Conservation (phyloP, 2,888 invertebrate species). For the Cyrtodaria siliqua region DNA sequence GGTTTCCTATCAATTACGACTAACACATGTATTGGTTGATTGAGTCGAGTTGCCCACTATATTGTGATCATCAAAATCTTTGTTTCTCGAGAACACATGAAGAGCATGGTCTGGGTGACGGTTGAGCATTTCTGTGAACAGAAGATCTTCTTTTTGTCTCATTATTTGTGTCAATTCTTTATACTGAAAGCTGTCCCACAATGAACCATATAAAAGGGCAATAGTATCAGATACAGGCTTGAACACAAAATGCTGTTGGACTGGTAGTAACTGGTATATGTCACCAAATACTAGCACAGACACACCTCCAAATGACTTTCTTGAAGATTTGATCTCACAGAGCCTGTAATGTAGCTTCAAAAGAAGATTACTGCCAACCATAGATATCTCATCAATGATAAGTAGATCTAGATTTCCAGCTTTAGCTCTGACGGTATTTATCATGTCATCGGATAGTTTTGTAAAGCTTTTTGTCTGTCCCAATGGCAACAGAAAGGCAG, state of each 20-base stretch:
- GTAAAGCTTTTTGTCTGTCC: slow-evolving; percentile 48
- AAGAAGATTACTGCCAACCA: slow-evolving; percentile 56
- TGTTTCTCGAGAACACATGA: slow-evolving; percentile 39
- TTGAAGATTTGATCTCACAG: slow-evolving; percentile 29
- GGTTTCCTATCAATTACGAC: slow-evolving; percentile 36
- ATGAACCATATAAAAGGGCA: neutral
- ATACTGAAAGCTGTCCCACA: slow-evolving; percentile 2
- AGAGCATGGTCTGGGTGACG: slow-evolving; percentile 15
- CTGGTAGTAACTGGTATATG: slow-evolving; percentile 45
- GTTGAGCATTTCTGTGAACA: slow-evolving; percentile 28
- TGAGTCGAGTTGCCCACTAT: slow-evolving; percentile 8
- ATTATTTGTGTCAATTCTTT: slow-evolving; percentile 9
- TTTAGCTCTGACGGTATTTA: slow-evolving; percentile 37
- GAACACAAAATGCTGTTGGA: slow-evolving; percentile 42
- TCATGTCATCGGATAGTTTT: slow-evolving; percentile 49
- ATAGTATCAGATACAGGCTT: slow-evolving; percentile 21
- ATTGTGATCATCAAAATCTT: slow-evolving; percentile 38
- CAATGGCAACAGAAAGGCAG: slow-evolving; percentile 52
- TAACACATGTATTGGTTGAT: neutral
- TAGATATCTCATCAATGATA: slow-evolving; percentile 65
- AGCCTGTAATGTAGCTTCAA: slow-evolving; percentile 56
- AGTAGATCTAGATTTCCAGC: slow-evolving; percentile 34
- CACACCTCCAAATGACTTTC: slow-evolving; percentile 53
- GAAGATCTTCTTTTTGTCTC: slow-evolving; percentile 20
- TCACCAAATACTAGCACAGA: slow-evolving; percentile 51